phyloP scores from a whole-genome alignment of 2,113 vertebrate species.

The Pollimyrus isidori region DNA sequence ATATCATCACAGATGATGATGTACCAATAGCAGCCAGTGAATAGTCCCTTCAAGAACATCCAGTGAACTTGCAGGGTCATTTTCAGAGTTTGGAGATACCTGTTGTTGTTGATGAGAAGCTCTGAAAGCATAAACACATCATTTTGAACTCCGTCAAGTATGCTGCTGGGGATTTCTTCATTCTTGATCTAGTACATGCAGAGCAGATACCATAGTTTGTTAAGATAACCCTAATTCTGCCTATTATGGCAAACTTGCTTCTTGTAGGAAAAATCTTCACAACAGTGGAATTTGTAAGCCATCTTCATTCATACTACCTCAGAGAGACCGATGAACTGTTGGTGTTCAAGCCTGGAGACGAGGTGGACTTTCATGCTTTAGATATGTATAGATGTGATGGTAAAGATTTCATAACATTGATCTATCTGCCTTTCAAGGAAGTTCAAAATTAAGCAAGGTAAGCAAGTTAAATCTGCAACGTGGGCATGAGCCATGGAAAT shows the following conservation, averaged over 20 bases:
- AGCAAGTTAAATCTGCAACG: neutral
- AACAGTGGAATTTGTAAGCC: neutral
- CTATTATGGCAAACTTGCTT: neutral
- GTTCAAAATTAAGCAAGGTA: neutral
- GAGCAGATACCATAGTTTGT: neutral
- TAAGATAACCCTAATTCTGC: neutral
- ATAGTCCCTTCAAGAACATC: neutral
- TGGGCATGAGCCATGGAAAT: neutral
- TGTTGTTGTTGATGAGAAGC: neutral
- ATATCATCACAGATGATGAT: neutral
- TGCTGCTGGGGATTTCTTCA: neutral
- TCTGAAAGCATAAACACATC: neutral
- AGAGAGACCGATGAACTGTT: neutral
- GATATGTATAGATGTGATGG: neutral
- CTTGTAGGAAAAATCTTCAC: neutral
- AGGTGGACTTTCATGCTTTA: neutral
- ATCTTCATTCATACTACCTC: neutral
- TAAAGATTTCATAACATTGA: neutral
- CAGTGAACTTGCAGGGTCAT: neutral
- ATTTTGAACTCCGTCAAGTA: neutral
- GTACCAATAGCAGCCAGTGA: neutral
- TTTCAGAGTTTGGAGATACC: neutral
- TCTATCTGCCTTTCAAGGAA: neutral
- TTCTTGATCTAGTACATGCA: neutral
- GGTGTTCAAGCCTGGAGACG: neutral